Conservation (phyloP, 2,888 invertebrate species). For the Nomada ruficornis region DNA sequence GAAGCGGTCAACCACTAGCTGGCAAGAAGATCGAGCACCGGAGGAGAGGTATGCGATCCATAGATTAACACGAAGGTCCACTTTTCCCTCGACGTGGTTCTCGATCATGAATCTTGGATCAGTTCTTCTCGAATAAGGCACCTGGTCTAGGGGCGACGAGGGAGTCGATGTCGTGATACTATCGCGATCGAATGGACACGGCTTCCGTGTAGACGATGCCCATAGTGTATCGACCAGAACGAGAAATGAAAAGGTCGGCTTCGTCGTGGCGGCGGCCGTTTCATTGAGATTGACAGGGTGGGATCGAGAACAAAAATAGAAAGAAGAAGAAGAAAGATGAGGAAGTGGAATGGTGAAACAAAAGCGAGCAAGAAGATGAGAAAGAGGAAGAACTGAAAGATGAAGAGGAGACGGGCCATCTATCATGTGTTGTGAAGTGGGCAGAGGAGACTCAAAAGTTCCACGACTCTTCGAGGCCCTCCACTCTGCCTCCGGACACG, state of each 20-base stretch:
- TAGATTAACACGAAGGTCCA: constrained; percentile 56
- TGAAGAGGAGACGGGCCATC: constrained; percentile 69
- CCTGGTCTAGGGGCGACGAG: constrained; percentile 6
- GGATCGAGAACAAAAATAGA: neutral
- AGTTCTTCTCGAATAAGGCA: neutral
- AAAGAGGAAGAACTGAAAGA: constrained; percentile 17
- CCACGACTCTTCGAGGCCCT: constrained; percentile 45
- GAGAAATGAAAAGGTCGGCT: constrained; percentile 32
- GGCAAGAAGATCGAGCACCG: constrained; percentile 36
- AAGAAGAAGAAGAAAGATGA: neutral
- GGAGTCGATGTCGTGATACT: constrained; percentile 46
- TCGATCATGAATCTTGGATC: constrained; percentile 62
- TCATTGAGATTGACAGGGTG: constrained; percentile 38
- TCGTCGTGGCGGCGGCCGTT: neutral
- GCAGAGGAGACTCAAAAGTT: constrained; percentile 75
- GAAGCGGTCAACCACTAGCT: constrained; percentile 4
- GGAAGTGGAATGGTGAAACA: constrained; percentile 17
- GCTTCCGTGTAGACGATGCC: constrained; percentile 58
- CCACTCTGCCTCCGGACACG: constrained; percentile 49
- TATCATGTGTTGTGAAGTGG: constrained; percentile 78
- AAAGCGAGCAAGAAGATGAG: constrained; percentile 6
- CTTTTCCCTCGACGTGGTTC: constrained; percentile 51
- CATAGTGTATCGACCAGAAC: constrained; percentile 64
- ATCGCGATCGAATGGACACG: constrained; percentile 63
- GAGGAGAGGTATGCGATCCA: constrained; percentile 53